Conservation (phyloP, 2,113 vertebrate genomes). For the Trematocara stigmaticum region DNA sequence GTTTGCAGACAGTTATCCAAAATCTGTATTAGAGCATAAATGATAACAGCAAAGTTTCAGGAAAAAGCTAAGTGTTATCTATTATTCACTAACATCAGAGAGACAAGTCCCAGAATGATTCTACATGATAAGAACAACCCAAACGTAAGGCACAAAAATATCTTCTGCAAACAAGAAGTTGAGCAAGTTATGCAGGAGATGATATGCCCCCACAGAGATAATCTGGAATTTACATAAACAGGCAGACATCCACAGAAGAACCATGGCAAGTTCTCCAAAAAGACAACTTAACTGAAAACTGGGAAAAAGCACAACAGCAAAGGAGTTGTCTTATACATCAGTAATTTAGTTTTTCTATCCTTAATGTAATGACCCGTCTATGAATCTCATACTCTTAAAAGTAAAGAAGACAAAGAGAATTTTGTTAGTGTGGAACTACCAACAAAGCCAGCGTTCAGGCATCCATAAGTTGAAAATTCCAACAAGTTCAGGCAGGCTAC, state of each 20-base stretch:
- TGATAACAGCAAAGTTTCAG: not conserved
- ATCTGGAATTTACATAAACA: not conserved
- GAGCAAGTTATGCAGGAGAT: rapidly evolving
- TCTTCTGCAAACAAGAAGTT: not conserved
- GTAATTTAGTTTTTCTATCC: not conserved
- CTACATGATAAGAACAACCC: not conserved
- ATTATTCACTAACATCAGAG: not conserved
- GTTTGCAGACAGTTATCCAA: not conserved
- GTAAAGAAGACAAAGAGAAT: not conserved
- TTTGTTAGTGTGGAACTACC: not conserved
- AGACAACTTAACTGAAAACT: not conserved
- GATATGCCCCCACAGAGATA: not conserved
- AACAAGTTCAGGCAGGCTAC: not conserved
- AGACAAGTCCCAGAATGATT: not conserved
- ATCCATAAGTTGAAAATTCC: not conserved
- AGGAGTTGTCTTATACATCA: not conserved
- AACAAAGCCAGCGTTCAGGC: not conserved
- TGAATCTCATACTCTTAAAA: not conserved
- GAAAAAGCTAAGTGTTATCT: rapidly evolving
- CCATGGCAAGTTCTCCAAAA: not conserved
- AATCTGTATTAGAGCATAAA: not conserved
- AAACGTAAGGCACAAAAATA: not conserved
- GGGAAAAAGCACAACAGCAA: not conserved
- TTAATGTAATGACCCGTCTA: not conserved
- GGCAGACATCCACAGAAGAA: not conserved